phyloP scores from a whole-genome alignment of 2,113 vertebrate genomes.

The Tachuris rubrigastra region DNA sequence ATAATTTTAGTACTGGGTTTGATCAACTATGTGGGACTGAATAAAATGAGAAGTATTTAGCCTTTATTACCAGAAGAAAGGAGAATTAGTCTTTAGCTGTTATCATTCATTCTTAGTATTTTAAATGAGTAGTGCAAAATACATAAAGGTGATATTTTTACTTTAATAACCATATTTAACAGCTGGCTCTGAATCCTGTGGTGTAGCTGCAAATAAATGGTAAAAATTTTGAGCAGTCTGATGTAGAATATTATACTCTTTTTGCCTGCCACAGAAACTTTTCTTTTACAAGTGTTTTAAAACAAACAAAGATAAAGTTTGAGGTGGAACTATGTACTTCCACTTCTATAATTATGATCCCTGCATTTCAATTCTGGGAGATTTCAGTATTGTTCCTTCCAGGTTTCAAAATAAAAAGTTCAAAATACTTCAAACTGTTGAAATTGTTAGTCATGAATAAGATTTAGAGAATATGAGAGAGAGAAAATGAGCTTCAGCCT shows the following conservation, averaged over 20 bases:
- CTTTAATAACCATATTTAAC: background rate
- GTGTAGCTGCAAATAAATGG: background rate
- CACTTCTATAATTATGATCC: background rate
- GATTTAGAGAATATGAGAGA: background rate
- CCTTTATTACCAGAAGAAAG: background rate
- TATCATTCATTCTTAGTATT: background rate
- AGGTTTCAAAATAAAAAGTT: background rate
- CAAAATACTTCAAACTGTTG: background rate
- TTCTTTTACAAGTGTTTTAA: background rate
- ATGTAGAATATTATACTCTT: background rate
- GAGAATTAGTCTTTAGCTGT: background rate
- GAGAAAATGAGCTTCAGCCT: background rate
- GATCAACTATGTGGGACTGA: background rate
- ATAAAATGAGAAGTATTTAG: background rate
- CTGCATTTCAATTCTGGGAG: background rate
- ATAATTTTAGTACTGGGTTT: background rate
- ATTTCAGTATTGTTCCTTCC: background rate
- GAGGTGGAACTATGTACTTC: background rate
- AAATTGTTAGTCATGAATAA: background rate
- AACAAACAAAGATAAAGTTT: background rate
- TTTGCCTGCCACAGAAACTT: background rate
- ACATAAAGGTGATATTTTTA: background rate
- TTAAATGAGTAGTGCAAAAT: background rate
- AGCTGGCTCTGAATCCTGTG: background rate
- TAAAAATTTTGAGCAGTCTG: background rate